Base-by-base conservation (phyloP, 2,113 vertebrate species). In the Hippocampus abdominalis region DNA sequence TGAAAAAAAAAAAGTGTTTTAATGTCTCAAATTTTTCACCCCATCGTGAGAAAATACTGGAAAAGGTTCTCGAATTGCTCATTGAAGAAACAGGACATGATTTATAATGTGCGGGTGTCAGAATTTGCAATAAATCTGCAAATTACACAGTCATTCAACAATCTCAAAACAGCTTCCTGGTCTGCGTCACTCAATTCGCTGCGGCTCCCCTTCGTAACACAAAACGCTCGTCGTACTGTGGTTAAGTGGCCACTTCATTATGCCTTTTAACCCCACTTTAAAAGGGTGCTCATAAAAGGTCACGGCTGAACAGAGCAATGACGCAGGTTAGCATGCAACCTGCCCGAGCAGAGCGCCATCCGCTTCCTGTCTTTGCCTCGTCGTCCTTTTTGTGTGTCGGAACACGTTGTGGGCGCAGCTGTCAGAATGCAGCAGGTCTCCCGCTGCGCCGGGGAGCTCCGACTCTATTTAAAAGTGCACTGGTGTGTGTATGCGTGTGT, bases 361-460 rank as follows among this genome's bases (percentile, higher is more conserved):
- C 20, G 59, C 27, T 61, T 61, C 29, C 59, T 61, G 59, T 36
- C 59, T 63, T 63, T 40, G 60, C 36, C 32, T n/a, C 15, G 65
- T 49, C 64, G 86, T 86, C 85, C 85, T 90, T 77, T 85, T 82
- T 42, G 85, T 84, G 70, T 86, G 81, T 73, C 85, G 85, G 69
- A 89, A 87, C 89, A 89, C 87, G 76, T 51, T 77, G 44, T 77
- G 44, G 77, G 49, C 49, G 70, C 63, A 66, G 64, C 59, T 46
- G 74, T 78, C 77, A 76, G 61, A 70, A 68, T 63, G 60, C 64
- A 67, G 60, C 62, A 54, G 66, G 60, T 81, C 59, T 60, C 69
- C 40, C 75, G 51, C 53, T 44, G 70, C 59, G 68, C 74, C 53
- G 10, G 71, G 60, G 44, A 53, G 62, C 70, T 82, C 46, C 60